Percentiles rank a stretch among this genome's conserved stretches.
These are phyloP conservation scores for Drosophila mercatorum DNA, from an alignment of 2,888 invertebrate genomes.

Conservation along the genomic window DNA sequence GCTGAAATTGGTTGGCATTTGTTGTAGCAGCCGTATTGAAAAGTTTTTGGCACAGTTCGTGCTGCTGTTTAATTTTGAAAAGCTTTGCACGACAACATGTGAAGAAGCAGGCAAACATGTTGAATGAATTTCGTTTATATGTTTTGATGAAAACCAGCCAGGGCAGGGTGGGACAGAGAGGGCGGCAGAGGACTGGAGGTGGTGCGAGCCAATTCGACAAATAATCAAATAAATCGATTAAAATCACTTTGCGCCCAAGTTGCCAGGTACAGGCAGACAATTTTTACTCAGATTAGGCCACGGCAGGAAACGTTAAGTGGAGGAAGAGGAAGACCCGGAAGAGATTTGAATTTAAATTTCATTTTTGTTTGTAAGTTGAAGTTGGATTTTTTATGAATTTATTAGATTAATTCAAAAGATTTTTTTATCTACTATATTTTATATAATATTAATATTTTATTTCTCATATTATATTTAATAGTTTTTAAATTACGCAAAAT, in stretches of 20 bases:
- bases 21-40: constrained; percentile 62
- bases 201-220: constrained; percentile 16
- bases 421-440: no score
- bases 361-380: no score
- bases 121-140: constrained; percentile 42
- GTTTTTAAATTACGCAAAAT: no score
- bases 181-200: no score
- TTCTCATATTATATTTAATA: no score
- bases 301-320: neutral
- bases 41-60: constrained; percentile 72
- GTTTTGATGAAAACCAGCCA: neutral
- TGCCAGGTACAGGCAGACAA: constrained; percentile 27
- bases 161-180: no score
- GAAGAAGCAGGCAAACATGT: constrained; percentile 54
- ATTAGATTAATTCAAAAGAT: no score
- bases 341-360: no score
- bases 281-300: constrained; percentile 33
- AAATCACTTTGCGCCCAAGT: constrained; percentile 69
- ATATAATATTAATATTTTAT: no score
- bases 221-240: constrained; percentile 54
- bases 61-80: constrained; percentile 75
- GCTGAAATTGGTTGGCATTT: constrained; percentile 52
- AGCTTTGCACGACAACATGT: constrained; percentile 68
- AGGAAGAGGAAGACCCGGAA: no score
- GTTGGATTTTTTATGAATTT: no score